These are phyloP conservation scores for Tachina grossa DNA, from an alignment of 2,888 invertebrate species.

Conservation along the genomic window DNA sequence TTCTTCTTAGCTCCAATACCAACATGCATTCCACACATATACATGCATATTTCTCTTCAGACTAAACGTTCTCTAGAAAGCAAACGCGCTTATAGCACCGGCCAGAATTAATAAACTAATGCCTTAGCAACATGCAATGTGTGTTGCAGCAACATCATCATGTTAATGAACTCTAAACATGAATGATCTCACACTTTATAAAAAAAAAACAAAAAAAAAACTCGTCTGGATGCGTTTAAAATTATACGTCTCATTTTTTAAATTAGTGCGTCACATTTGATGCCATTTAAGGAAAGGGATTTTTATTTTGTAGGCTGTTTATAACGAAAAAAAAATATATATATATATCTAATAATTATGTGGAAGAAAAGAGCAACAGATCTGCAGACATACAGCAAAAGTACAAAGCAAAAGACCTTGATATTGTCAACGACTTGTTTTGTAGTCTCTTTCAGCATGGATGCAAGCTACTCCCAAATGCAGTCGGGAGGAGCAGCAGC, in stretches of 20 bases:
- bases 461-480: constrained; percentile 23
- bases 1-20: not conserved
- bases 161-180: constrained; percentile 67
- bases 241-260: constrained; percentile 34
- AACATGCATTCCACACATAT: not conserved
- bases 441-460: constrained; percentile 22
- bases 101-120: not conserved
- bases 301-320: constrained; percentile 31
- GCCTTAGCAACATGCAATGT: not conserved
- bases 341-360: not conserved
- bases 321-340: not conserved
- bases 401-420: constrained; percentile 68
- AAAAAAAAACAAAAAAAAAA: not conserved
- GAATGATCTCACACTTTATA: constrained; percentile 63
- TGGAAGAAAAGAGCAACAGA: constrained; percentile 12
- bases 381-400: constrained; percentile 43
- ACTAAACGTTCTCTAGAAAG: too few relatives aligned
- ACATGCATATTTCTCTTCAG: not conserved
- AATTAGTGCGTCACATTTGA: constrained; percentile 49
- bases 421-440: constrained; percentile 73
- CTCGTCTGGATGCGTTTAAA: constrained; percentile 13
- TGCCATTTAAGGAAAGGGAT: constrained; percentile 45
- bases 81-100: too few relatives aligned
- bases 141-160: constrained; percentile 56
- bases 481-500: constrained; percentile 19